Evolutionary conservation across 2,797 vertebrate genomes (phyloP), one percentile per base, ranked within the genome.

Genomic region (Microcaecilia unicolor): DNA sequence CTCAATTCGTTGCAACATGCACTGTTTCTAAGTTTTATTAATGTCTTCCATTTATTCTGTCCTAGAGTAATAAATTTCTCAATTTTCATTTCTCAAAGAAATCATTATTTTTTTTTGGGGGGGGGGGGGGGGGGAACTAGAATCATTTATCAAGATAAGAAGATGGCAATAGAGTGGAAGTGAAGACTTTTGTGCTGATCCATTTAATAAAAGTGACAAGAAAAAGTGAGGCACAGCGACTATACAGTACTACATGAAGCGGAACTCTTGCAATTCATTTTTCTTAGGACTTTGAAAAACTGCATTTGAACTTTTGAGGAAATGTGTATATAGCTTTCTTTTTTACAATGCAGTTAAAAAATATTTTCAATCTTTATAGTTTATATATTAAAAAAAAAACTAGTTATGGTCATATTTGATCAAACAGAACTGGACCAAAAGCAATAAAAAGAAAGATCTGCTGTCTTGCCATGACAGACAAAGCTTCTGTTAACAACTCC

Each of bases 291-390:
- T 31, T 8, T n/a, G 7, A 6, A 6, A 41, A 24, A 28, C 19
- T 48, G 25, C 28, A 43, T 52, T 51, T 25, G 44, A 65, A 62
- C 51, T 40, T 22, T 49, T 55, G 55, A n/a, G 63, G 52, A 57
- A 54, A 56, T 6, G 5, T 12, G n/a, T 20, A 51, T 42, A 55
- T 58, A 30, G 4, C 8, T 23, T 37, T 41, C 25, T 17, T 39
- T 15, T 53, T 39, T 58, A 24, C 22, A 34, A 11, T 34, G 30
- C 17, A 9, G 10, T 10, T 4, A 33, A 43, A 35, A 28, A 40
- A 12, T n/a, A 2, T 31, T 44, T 45, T 19, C 36, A 34, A 44
- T 16, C 16, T 21, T 14, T 14, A 7, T 22, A 19, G 18, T 12
- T 18, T 12, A 16, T 14, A 11, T 15, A 8, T 15, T n/a, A n/a